These are phyloP conservation scores for Eurois occulta DNA, from an alignment of 2,888 invertebrate species.

Conservation along the genomic window DNA sequence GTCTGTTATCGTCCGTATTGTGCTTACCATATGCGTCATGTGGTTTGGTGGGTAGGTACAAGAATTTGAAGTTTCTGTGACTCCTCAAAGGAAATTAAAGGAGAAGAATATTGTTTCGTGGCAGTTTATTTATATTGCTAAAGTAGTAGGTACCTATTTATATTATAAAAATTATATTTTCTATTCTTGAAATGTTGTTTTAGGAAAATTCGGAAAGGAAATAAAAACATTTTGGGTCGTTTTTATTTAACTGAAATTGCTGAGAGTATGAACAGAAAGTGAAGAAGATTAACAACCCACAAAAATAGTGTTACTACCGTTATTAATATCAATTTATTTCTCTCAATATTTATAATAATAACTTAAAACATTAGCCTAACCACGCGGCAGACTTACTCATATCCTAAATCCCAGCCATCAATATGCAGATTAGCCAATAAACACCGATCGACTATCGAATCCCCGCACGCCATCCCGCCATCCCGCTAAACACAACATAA, in stretches of 20 bases:
- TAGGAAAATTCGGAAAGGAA: background rate
- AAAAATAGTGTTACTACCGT: background rate
- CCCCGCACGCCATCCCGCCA: slow-evolving; percentile 46
- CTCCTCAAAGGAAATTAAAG: background rate
- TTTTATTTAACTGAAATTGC: background rate
- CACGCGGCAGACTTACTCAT: background rate
- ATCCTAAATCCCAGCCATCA: slow-evolving; percentile 20
- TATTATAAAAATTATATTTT: background rate
- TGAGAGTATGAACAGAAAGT: background rate
- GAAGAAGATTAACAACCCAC: background rate
- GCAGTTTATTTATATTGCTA: background rate
- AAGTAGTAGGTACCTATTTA: background rate
- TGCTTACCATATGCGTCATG: background rate
- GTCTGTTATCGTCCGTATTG: slow-evolving; percentile 34
- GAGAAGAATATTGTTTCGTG: background rate
- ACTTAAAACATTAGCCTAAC: background rate
- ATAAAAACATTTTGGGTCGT: background rate
- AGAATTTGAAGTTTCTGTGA: background rate
- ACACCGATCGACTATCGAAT: slow-evolving; percentile 35
- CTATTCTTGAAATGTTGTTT: background rate
- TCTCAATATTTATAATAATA: background rate
- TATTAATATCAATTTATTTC: background rate
- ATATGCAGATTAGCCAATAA: slow-evolving; percentile 37
- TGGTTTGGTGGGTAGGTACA: background rate
- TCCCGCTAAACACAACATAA: slow-evolving; percentile 63